Conservation (phyloP, 2,113 vertebrate species). For the Epinephelus moara region DNA sequence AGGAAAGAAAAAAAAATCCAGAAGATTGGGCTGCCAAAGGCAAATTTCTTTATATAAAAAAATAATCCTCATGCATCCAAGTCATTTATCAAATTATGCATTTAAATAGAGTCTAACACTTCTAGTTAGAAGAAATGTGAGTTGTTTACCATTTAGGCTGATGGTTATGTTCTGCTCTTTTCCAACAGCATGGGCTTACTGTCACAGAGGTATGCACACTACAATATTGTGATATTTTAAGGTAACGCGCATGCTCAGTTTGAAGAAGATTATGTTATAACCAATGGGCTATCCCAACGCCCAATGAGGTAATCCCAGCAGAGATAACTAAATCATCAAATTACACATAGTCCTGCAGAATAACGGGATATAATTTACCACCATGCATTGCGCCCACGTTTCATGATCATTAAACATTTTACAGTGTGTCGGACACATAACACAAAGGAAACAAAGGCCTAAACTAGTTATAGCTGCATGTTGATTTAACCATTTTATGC, state of each 20-base stretch:
- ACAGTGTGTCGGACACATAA: not conserved
- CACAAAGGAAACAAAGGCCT: not conserved
- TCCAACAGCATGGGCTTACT: constrained; percentile 69
- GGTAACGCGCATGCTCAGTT: constrained; percentile 80
- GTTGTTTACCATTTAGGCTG: constrained; percentile 73
- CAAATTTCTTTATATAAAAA: constrained; percentile 39
- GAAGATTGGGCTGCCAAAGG: constrained; percentile 10
- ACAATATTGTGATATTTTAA: constrained; percentile 74
- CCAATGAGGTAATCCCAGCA: constrained; percentile 75
- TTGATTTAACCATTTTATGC: not conserved
- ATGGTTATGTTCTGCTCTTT: constrained; percentile 72
- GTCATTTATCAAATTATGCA: constrained; percentile 41
- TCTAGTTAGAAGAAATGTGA: constrained; percentile 60
- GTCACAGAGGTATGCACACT: constrained; percentile 66
- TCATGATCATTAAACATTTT: constrained; percentile 8
- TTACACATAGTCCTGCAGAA: constrained; percentile 59
- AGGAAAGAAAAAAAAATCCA: constrained; percentile 13
- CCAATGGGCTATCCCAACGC: constrained; percentile 73
- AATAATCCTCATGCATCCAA: constrained; percentile 43
- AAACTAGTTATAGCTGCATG: not conserved
- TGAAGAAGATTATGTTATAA: constrained; percentile 70
- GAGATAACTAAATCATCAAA: constrained; percentile 71
- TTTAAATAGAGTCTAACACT: constrained; percentile 33
- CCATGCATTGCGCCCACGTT: constrained; percentile 4
- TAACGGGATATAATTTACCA: constrained; percentile 31